A percentile compares a stretch with the other conserved stretches of the same genome.
Conservation (phyloP, 2,797 vertebrate genomes). For the Nannoperca australis region DNA sequence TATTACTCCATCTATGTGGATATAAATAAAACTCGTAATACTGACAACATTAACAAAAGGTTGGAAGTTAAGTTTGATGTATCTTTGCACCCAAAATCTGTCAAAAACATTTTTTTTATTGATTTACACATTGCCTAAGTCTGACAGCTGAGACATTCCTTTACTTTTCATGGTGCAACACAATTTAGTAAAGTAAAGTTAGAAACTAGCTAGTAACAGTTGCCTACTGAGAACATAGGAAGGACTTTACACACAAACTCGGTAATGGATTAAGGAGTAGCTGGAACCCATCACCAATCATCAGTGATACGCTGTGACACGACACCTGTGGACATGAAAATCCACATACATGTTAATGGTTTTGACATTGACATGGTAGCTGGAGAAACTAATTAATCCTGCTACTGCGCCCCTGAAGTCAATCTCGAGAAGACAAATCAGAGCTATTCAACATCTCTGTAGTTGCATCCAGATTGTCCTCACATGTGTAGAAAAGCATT, state of each 20-base stretch:
- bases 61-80: neutral
- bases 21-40: neutral
- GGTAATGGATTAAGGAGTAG: neutral
- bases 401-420: conserved; percentile 28
- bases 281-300: neutral
- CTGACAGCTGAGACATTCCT: neutral
- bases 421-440: conserved; percentile 32
- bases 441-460: conserved; percentile 38
- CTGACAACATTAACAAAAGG: neutral
- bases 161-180: neutral
- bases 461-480: conserved; percentile 53
- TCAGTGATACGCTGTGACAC: conserved; percentile 13
- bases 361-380: conserved; percentile 15
- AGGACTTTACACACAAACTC: neutral
- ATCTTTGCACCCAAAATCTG: neutral
- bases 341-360: conserved; percentile 6
- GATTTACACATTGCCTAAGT: neutral
- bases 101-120: neutral
- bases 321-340: conserved; percentile 36
- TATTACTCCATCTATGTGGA: neutral
- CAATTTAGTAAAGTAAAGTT: neutral
- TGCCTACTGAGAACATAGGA: neutral
- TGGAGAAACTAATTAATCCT: conserved; percentile 37
- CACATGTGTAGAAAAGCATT: conserved; percentile 54
- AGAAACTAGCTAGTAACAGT: neutral